Evolutionary conservation across 2,113 vertebrate species (phyloP), one percentile per base, ranked within the genome.

Genomic region (Gopherus flavomarginatus): DNA sequence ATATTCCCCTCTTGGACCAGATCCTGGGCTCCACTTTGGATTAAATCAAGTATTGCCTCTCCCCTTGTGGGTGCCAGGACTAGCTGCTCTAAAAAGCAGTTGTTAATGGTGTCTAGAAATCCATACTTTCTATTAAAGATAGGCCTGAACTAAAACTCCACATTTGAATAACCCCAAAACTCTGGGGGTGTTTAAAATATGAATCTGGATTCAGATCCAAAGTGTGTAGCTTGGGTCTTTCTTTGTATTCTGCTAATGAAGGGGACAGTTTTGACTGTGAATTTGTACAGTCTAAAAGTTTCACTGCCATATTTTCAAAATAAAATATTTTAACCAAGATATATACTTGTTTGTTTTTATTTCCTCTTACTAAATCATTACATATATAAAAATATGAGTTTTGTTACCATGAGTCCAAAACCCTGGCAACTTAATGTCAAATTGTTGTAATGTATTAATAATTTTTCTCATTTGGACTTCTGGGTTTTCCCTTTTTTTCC

Each of bases 391-490:
- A 77, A 44, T 38, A 77, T 44, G 22, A 77, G 42, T 47, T 96
- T 96, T 96, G 87, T 96, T 97, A 84, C 96, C 96, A 88, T 1
- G 87, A 93, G 78, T 83, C 52, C 87, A 90, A 88, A 82, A 94
- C 86, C 78, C 52, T 97, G 96, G 91, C 85, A 95, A 90, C 22
- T 93, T 94, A 85, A 8, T 92, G 93, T 93, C 93, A 94, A 94
- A 96, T 94, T 81, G 95, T 96, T 96, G 88, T 93, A 95, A 95
- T 97, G 96, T 93, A 95, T 95, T 96, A 97, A 92, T 96, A 96
- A 95, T 97, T n/a, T 38, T 38, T 72, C 65, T 78, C 5, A 52
- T 84, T 84, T 85, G 29, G 53, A 96, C 89, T 95, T 95, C 83
- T 95, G 95, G 83, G 26, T 96, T 94, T 94, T 87, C 87, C 91